Percentiles rank a stretch among this genome's conserved stretches.
Conservation (phyloP, 2,888 invertebrate species). For the Drosophila monieri region DNA sequence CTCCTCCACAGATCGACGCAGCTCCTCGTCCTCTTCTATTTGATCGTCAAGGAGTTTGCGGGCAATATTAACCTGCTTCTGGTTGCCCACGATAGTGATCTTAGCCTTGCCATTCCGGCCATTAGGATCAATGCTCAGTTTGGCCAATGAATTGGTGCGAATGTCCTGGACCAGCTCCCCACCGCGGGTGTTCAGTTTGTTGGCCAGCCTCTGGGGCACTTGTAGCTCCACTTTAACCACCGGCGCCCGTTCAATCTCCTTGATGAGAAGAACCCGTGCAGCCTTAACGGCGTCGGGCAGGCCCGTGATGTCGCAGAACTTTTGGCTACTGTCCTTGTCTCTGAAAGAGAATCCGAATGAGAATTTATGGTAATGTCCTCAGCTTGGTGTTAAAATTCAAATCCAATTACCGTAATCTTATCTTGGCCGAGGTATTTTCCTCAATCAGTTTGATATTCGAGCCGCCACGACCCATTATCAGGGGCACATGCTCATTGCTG, state of each 20-base stretch:
- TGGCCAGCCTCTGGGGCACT: conserved; percentile 88
- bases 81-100: conserved; percentile 87
- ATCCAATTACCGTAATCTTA: conserved; percentile 83
- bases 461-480: conserved; percentile 90
- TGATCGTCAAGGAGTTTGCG: conserved; percentile 89
- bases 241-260: conserved; percentile 88
- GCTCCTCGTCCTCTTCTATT: conserved; percentile 86
- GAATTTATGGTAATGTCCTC: not conserved
- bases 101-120: conserved; percentile 78
- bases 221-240: conserved; percentile 88
- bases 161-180: conserved; percentile 90
- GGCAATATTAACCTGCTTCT: conserved; percentile 86
- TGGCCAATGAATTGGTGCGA: conserved; percentile 89
- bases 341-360: conserved; percentile 54
- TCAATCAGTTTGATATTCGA: conserved; percentile 91
- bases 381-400: conserved; percentile 8
- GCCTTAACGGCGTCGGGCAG: conserved; percentile 87
- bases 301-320: conserved; percentile 90
- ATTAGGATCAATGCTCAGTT: conserved; percentile 87
- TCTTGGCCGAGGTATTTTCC: conserved; percentile 88
- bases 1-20: conserved; percentile 84
- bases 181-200: conserved; percentile 90
- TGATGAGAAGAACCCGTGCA: conserved; percentile 89
- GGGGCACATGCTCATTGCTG: conserved; percentile 87
- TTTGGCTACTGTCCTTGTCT: conserved; percentile 86